These are phyloP conservation scores for Hycleus cichorii DNA, from an alignment of 1,140 invertebrate genomes.

Conservation along the genomic window DNA sequence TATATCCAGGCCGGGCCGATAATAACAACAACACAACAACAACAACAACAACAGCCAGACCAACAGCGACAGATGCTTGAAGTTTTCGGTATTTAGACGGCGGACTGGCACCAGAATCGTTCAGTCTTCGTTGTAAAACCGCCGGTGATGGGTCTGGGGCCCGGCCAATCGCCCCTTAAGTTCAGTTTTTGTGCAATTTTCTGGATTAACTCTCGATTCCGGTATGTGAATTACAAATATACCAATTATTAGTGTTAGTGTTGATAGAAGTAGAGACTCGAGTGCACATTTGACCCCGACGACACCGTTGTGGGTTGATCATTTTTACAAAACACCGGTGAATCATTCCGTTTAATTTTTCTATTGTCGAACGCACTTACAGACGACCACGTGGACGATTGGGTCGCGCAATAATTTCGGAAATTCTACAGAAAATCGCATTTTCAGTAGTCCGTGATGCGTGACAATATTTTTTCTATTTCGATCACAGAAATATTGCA, in stretches of 20 bases:
- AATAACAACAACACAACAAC: too few relatives aligned
- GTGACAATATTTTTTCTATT: conserved; percentile 38
- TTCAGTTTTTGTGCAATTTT: neutral
- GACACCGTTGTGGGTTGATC: conserved; percentile 8
- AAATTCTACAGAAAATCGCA: conserved; percentile 8
- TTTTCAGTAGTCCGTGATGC: conserved; percentile 39
- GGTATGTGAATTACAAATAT: neutral
- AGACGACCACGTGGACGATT: too few relatives aligned
- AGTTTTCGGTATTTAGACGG: conserved; percentile 9
- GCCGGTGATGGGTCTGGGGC: neutral
- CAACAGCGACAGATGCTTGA: conserved; percentile 6
- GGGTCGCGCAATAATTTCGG: too few relatives aligned
- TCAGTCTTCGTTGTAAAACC: conserved; percentile 1
- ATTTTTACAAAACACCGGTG: neutral
- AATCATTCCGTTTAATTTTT: conserved; percentile 17
- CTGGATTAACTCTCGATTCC: neutral
- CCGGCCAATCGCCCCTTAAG: neutral
- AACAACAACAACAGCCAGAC: too few relatives aligned
- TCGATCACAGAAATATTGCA: conserved; percentile 35
- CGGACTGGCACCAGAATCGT: conserved; percentile 2
- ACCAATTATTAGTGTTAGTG: neutral
- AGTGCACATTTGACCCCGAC: conserved; percentile 11
- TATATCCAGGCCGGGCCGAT: too few relatives aligned
- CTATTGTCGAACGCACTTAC: too few relatives aligned
- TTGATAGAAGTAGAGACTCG: conserved; percentile 14